Conservation (phyloP, 64 coral and sea anemone species). For the Pachyseris speciosa region DNA sequence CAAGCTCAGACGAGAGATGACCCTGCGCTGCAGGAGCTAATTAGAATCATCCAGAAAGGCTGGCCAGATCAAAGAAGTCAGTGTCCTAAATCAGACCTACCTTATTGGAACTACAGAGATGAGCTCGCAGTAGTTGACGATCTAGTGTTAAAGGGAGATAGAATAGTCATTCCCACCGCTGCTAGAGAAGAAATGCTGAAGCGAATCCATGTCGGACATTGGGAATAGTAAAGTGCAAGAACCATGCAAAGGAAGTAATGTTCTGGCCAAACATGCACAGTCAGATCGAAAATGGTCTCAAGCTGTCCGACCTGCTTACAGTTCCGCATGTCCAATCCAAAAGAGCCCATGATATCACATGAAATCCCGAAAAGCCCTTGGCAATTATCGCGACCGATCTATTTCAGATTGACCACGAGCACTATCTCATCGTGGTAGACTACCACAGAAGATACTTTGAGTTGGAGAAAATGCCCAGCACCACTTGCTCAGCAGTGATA, state of each 20-base stretch:
- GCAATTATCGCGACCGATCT: constrained; percentile 60
- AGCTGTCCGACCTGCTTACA: constrained; percentile 52
- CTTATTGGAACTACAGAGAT: constrained; percentile 1
- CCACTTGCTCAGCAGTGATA: not conserved
- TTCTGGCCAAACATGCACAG: constrained; percentile 67
- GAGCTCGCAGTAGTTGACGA: not conserved
- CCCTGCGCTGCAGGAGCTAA: not conserved
- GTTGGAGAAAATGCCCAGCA: constrained; percentile 13
- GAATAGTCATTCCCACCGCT: not conserved
- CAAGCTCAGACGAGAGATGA: not conserved
- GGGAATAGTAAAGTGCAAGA: constrained; percentile 36
- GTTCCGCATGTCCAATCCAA: not conserved
- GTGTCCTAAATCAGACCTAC: not conserved
- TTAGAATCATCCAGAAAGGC: not conserved
- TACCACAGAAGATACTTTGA: constrained; percentile 37
- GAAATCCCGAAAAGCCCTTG: constrained; percentile 39
- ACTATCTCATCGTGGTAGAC: constrained; percentile 19
- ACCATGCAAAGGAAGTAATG: constrained; percentile 39
- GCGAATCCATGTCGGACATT: constrained; percentile 34
- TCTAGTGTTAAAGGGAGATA: not conserved
- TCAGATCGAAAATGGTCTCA: constrained; percentile 48
- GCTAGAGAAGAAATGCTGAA: constrained; percentile 5
- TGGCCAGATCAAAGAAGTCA: not conserved
- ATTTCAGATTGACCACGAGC: constrained; percentile 37
- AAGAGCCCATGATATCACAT: constrained; percentile 62